Evolutionary conservation across 2,888 invertebrate genomes (phyloP), one percentile per base, ranked within the genome.

Genomic region (Panzeria rudis): DNA sequence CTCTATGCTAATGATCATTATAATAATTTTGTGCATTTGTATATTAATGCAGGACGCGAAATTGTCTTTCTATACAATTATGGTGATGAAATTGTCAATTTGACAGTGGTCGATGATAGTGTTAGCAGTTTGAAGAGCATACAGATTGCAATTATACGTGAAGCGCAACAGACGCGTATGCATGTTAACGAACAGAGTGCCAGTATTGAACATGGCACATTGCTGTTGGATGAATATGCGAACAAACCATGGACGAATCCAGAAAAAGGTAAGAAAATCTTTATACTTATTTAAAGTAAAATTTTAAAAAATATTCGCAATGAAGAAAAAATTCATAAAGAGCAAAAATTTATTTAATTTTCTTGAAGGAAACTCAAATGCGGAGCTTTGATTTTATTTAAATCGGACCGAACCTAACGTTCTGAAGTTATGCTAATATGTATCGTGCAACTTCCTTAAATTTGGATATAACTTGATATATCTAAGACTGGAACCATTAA

Each of bases 1-100:
- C 93, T 98, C 8, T 98, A 98, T 90, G 97, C 97, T 41, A 97
- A 98, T 90, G 98, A 98, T 92, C 96, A 98, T 91, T 93, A 97
- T 82, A 98, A 98, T 91, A 98, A 98, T 92, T 98, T 98, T 91
- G 95, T 98, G 69, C 98, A 98, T 92, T 93, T 98, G 35, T 97
- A 97, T 92, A 95, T 98, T 84, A 95, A 96, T 86, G 95, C 95
- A 84, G 96, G 96, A 15, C 95, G 95, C 9, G 95, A 95, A 93
- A 96, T 98, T 29, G 95, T 97, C 56, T 97, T 97, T 89, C 93
- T 97, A 3, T 98, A 97, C 92, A 98, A 98, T 91, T 94, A 96
- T 86, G 96, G 95, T 87, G 95, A 96, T 89, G 95, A 95, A 93
- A 97, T 97, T 87, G 94, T 95, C 87, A 96, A 96, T 91, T 94